Conservation (phyloP, 2,888 invertebrate species). For the Drosophila pseudotalamancana region DNA sequence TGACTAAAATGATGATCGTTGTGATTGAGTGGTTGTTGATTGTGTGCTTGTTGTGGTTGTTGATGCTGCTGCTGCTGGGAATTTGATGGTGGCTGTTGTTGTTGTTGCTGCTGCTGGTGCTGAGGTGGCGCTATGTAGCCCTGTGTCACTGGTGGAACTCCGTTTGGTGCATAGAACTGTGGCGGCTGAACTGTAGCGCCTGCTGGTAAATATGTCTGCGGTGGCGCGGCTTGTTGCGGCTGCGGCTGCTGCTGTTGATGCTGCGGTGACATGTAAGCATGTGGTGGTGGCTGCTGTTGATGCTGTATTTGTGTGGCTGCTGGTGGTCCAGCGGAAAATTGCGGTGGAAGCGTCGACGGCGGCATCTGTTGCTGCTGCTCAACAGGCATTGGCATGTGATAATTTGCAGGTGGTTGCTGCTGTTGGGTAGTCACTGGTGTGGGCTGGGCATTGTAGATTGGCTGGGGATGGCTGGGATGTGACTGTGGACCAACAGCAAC, state of each 20-base stretch:
- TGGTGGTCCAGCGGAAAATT: slow-evolving; percentile 52
- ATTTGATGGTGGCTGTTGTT: slow-evolving; percentile 27
- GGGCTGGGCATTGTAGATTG: slow-evolving; percentile 54
- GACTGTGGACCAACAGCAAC: slow-evolving; percentile 35
- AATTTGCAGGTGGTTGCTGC: slow-evolving; percentile 45
- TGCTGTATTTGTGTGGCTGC: slow-evolving; percentile 60
- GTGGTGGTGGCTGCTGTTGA: slow-evolving; percentile 49
- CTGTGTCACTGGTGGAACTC: slow-evolving; percentile 54
- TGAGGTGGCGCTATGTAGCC: slow-evolving; percentile 60
- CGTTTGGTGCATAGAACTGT: slow-evolving; percentile 64
- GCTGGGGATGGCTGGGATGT: slow-evolving; percentile 50
- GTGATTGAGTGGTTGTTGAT: slow-evolving; percentile 43
- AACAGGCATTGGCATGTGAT: slow-evolving; percentile 39
- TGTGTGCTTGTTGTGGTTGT: slow-evolving; percentile 28
- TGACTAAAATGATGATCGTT: slow-evolving; percentile 75
- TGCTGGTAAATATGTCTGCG: slow-evolving; percentile 53
- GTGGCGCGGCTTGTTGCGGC: slow-evolving; percentile 46
- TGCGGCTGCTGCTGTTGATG: slow-evolving; percentile 59
- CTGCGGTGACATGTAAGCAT: slow-evolving; percentile 64
- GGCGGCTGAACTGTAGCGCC: slow-evolving; percentile 36
- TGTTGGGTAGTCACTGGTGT: slow-evolving; percentile 40
- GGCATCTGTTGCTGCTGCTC: slow-evolving; percentile 58
- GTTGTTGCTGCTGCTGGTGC: slow-evolving; percentile 52
- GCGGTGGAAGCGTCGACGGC: slow-evolving; percentile 48
- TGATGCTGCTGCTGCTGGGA: slow-evolving; percentile 26